A percentile compares a stretch with the other conserved stretches of the same genome.
Conservation (phyloP, 2,113 vertebrate species). For the Sterna hirundo region DNA sequence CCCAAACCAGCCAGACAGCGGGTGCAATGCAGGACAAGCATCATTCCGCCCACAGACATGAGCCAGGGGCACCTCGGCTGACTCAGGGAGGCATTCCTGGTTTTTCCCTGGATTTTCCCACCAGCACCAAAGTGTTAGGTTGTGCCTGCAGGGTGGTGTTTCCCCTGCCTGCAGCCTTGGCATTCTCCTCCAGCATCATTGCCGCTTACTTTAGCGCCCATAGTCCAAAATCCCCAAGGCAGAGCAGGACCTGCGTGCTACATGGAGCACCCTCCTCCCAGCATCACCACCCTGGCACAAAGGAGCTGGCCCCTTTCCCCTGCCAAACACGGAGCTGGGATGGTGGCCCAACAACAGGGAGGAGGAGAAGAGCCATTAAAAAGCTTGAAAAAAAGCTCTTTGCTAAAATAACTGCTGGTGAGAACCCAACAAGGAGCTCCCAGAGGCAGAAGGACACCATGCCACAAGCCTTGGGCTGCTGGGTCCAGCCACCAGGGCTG, state of each 20-base stretch:
- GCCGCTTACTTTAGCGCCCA: neutral
- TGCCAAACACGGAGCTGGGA: neutral
- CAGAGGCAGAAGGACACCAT: neutral
- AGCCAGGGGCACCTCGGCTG: neutral
- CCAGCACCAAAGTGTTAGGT: neutral
- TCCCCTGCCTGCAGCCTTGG: neutral
- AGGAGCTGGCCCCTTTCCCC: neutral
- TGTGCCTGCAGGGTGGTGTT: neutral
- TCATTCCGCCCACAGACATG: neutral
- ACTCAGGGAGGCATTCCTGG: rapidly evolving
- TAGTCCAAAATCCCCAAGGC: neutral
- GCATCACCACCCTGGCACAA: rapidly evolving
- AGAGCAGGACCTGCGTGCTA: neutral
- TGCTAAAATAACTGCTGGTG: neutral
- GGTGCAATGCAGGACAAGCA: neutral
- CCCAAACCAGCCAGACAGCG: rapidly evolving
- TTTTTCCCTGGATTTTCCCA: neutral
- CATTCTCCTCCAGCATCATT: neutral
- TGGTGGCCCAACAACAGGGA: rapidly evolving
- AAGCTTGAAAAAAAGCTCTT: neutral
- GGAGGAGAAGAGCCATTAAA: neutral
- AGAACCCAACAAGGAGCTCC: neutral
- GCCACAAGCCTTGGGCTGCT: neutral
- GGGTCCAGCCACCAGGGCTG: neutral
- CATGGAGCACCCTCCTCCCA: neutral